A percentile compares a stretch with the other conserved stretches of the same genome.
phyloP scores from a whole-genome alignment of 2,888 invertebrate genomes.

The Hermaeophaga mercurialis region DNA sequence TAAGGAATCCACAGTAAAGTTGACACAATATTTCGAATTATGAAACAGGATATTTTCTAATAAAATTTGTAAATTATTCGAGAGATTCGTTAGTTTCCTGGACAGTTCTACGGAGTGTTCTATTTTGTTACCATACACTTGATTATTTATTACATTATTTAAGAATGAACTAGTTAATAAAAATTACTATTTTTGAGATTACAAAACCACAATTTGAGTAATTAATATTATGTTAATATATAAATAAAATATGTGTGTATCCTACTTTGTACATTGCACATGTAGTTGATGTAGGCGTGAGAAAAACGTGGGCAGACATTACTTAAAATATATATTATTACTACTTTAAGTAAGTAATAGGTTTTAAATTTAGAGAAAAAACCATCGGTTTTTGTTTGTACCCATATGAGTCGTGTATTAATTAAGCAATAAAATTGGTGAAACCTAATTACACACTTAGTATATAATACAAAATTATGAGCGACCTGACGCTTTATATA shows the following conservation, averaged over 20 bases:
- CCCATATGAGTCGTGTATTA: conserved; percentile 29
- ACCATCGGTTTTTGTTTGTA: conserved; percentile 2
- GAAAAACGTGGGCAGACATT: background rate
- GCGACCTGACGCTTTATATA: background rate
- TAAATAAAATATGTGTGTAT: no score
- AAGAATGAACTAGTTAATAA: no score
- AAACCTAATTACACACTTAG: conserved; percentile 27
- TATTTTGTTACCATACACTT: no score
- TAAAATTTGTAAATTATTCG: no score
- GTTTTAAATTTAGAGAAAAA: conserved; percentile 1
- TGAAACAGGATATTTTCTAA: no score
- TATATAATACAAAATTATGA: background rate
- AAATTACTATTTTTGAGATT: no score
- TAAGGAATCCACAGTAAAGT: background rate
- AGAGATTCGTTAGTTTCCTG: no score
- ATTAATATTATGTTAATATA: no score
- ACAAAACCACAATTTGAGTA: no score
- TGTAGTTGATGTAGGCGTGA: conserved; percentile 4
- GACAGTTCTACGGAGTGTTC: no score
- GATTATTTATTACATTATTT: no score
- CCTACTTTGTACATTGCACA: no score
- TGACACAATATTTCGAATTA: background rate
- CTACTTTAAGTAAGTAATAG: conserved; percentile 3
- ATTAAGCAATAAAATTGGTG: conserved; percentile 34
- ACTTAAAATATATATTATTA: conserved; percentile 2